phyloP scores from a whole-genome alignment of 2,888 invertebrate species.

The Lasioglossum villosulum region DNA sequence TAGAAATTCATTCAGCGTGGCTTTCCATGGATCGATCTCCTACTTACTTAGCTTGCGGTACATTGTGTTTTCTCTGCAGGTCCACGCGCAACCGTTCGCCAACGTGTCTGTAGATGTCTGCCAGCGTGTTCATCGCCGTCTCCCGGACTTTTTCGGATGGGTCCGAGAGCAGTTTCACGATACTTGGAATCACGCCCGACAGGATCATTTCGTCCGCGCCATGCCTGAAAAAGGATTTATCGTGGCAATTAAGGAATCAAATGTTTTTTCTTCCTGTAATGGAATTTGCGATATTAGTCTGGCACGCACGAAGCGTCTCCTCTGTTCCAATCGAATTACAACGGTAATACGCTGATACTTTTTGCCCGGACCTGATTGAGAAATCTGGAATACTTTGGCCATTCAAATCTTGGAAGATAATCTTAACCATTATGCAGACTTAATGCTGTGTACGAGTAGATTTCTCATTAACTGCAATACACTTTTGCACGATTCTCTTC shows the following conservation, averaged over 20 bases:
- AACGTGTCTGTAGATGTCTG: conserved; percentile 96
- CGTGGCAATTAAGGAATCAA: conserved; percentile 4
- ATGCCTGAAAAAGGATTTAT: conserved; percentile 86
- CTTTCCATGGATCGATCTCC: conserved; percentile 42
- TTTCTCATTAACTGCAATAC: too few species aligned
- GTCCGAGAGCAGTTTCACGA: conserved; percentile 94
- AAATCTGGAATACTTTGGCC: not conserved
- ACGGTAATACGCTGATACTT: not conserved
- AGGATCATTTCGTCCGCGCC: conserved; percentile 93
- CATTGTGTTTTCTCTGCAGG: conserved; percentile 91
- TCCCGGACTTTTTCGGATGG: conserved; percentile 95
- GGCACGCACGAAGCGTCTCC: not conserved
- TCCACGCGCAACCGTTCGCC: conserved; percentile 94
- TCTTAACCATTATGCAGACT: not conserved
- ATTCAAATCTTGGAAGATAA: not conserved
- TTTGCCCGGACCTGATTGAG: not conserved
- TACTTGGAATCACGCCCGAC: conserved; percentile 92
- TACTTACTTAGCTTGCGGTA: conserved; percentile 89
- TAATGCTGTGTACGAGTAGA: not conserved
- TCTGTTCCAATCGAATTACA: conserved; percentile 5
- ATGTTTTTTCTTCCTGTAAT: not conserved
- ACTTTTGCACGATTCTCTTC: not conserved
- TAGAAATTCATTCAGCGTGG: not conserved
- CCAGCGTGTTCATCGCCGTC: conserved; percentile 93
- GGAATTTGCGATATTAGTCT: conserved; percentile 3